Evolutionary conservation across 2,113 vertebrate species (phyloP), one percentile per base, ranked within the genome.

Genomic region (Pachyramphus minor): DNA sequence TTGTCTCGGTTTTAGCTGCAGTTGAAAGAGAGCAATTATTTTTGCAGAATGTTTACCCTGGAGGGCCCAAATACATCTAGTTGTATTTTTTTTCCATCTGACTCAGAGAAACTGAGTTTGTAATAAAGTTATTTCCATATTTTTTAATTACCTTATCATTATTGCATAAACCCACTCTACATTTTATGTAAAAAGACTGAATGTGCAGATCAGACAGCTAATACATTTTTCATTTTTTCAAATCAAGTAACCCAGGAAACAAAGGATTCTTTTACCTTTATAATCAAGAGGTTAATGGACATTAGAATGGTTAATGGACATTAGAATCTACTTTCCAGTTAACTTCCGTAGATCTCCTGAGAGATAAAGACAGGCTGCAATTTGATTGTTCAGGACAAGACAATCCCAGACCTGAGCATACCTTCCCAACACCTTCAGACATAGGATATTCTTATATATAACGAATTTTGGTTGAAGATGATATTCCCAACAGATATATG

Each of bases 1-100:
- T 94, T 93, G 53, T 71, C 82, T 95, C 42, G 42, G 45, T 89
- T 90, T 83, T 71, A 90, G 55, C 74, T 91, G 67, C 50, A 83
- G 55, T 87, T 90, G 72, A 95, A 91, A 92, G 49, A 66, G 16
- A 89, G 50, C 47, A 83, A 96, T 96, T 94, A 94, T 85, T 96
- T 93, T 93, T 85, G 50, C 67, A 83, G 78, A 74, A 90, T 96
- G 93, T 96, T 96, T 96, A 96, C 64, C 91, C 94, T 63, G 75
- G 82, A 95, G 72, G 87, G 91, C 75, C 42, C 68, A 88, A 96
- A 88, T 44, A 71, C 35, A 47, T 96, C 63, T 91, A 80, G 47
- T 44, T 56, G 16, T 52, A 11, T 63, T 49, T 50, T 87, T 77
- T 87, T 71, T 41, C 60, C 0, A 42, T 91, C 24, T 76, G 50